Evolutionary conservation across 2,888 invertebrate genomes (phyloP), one percentile per base, ranked within the genome.

Genomic region (Podotricha telesiphe): DNA sequence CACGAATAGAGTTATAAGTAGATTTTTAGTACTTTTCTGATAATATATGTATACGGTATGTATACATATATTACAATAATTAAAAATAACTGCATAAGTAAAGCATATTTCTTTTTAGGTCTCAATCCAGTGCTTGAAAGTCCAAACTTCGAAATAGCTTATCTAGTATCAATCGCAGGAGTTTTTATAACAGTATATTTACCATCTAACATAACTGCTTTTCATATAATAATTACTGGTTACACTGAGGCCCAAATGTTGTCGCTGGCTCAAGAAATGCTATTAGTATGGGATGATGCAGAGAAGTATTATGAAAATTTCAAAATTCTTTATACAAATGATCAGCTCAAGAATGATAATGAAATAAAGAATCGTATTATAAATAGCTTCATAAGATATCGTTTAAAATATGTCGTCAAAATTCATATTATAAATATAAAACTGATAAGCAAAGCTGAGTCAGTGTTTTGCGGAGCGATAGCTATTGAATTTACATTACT

Each of bases 211-310:
- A 62, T 62, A 34, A 81, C 83, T 1, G 80, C 78, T 0, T 80
- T 86, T 17, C 72, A 86, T 1, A 81, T 87, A 4, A 73, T 85
- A 50, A 73, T 83, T 0, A 74, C 76, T 6, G 88, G 87, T 0
- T 87, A 86, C 68, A 81, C 79, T 0, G 87, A 88, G 74, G 83
- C 86, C 0, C 86, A 87, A 68, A 82, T 87, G 76, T 63, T 82
- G 0, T 79, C 86, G 2, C 73, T 87, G 1, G 82, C 82, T 50
- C 74, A 85, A 69, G 87, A 88, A 76, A 63, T 88, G 7, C 42
- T 67, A 0, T 67, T 76, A 28, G 47, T 88, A 2, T 86, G 85
- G 84, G 68, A 77, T 13, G 86, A 86, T 45, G 84, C 83, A 5
- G 53, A 75, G 22, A 28, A 68, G 15, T 11, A 73, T 63, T 75